phyloP scores from a whole-genome alignment of 2,113 vertebrate genomes.

The Otocyon megalotis region DNA sequence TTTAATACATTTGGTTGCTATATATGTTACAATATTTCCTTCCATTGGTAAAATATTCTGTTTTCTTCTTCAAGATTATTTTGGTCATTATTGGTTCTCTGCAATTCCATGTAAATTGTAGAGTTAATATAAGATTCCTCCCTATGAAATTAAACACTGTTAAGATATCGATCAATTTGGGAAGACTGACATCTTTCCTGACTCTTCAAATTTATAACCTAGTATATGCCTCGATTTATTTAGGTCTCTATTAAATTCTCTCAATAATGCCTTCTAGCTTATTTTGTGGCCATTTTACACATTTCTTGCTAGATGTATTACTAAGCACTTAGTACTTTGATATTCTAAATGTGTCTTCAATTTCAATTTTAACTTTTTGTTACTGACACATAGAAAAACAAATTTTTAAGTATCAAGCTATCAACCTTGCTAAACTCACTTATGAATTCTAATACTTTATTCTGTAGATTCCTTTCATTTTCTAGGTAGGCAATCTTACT shows the following conservation, averaged over 20 bases:
- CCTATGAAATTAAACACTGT: not conserved
- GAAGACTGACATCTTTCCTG: conserved; percentile 1
- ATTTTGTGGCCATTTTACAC: not conserved
- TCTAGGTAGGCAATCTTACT: not conserved
- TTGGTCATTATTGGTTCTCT: not conserved
- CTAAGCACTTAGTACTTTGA: not conserved
- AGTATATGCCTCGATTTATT: not conserved
- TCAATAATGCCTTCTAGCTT: not conserved
- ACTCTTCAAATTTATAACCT: not conserved
- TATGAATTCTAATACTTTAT: conserved; percentile 5
- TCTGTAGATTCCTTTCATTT: not conserved
- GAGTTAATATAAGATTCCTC: not conserved
- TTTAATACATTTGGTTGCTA: not conserved
- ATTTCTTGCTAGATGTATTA: not conserved
- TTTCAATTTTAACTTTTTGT: conserved; percentile 40
- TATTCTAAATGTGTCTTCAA: not conserved
- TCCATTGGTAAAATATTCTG: not conserved
- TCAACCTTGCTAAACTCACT: not conserved
- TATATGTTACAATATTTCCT: not conserved
- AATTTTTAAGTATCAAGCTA: not conserved
- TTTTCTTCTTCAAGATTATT: not conserved
- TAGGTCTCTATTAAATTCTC: not conserved
- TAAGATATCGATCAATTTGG: not conserved
- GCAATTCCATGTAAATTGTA: conserved; percentile 4
- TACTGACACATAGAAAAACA: not conserved